Base-by-base conservation (phyloP, 1,140 invertebrate genomes). In the Grapholita molesta region DNA sequence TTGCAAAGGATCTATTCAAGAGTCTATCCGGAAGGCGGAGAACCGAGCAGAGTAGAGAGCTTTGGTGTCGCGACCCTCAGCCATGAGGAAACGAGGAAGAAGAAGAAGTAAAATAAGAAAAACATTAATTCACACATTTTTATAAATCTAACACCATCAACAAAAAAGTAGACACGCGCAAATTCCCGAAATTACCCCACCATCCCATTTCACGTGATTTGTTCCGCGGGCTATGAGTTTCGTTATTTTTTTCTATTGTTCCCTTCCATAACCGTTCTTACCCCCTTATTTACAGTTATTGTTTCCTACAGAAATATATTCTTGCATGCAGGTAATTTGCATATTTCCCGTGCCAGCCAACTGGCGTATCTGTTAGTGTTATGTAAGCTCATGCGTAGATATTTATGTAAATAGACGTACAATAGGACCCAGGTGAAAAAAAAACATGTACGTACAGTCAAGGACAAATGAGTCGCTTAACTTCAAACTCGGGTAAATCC, bases 221-320 rank as follows among this genome's bases (percentile, higher is more conserved):
- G 42, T 48, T 48, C 21, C 42, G 15, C 18, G 2, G 21, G 42
- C 15, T 48, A 48, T 48, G 42, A 48, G 42, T 21, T 48, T 48
- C 42, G 15, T 21, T 1, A 21, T 15, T 48, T 48, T 48, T 48
- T 48, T 48, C 42, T 48, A 48, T 48, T 48, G 18, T 48, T 48
- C 7, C 18, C 42, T 21, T 15, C 42, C 15, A 48, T 48, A 48
- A 48, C 42, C 42, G 18, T 48, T 48, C 18, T 21, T 21, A 12
- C 18, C 18, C 7, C 3, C 42, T 48, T 48, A 48, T 48, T 48
- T 48, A 48, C 42, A 48, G 42, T 48, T 48, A 48, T 48, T 48
- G 42, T 48, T 48, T 48, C 42, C 42, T 48, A 48, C 42, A 48
- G 42, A 48, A 48, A 48, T 48, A 48, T 48, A 48, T 48, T 48